A percentile compares a stretch with the other conserved stretches of the same genome.
These are phyloP conservation scores for Chondrosia reniformis DNA, from an alignment of 37 sponge, comb jelly and placozoan species.

Conservation along the genomic window DNA sequence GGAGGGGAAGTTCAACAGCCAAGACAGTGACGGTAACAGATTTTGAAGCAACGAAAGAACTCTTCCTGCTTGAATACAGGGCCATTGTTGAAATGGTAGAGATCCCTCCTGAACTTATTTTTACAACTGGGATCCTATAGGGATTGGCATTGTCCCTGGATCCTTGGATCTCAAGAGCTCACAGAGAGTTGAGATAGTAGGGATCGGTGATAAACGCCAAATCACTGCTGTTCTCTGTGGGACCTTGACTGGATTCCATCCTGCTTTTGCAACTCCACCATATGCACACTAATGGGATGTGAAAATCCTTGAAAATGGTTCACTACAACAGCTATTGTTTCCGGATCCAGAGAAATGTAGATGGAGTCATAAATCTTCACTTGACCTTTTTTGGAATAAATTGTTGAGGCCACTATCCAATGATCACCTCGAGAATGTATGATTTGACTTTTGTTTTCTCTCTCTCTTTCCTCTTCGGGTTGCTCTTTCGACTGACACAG, in stretches of 20 bases:
- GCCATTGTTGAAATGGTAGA: slow-evolving; percentile 27
- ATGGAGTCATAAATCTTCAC: background rate
- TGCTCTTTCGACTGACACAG: background rate
- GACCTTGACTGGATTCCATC: slow-evolving; percentile 29
- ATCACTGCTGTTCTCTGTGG: slow-evolving; percentile 52
- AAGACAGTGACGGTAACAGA: background rate
- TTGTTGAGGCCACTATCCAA: background rate
- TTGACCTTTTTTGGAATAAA: background rate
- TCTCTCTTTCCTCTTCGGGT: background rate
- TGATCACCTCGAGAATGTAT: background rate
- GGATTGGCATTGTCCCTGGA: slow-evolving; percentile 23
- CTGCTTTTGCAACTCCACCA: background rate
- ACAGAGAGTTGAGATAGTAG: slow-evolving; percentile 48
- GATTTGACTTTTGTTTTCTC: background rate
- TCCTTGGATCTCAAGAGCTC: slow-evolving; percentile 19
- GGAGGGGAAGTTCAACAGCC: slow-evolving; percentile 11
- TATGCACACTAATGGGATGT: background rate
- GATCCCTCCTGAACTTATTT: slow-evolving; percentile 1
- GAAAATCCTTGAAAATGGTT: background rate
- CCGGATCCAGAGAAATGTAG: background rate
- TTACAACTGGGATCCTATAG: slow-evolving; percentile 64
- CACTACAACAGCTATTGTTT: background rate
- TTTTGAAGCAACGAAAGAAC: slow-evolving; percentile 17
- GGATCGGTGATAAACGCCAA: slow-evolving; percentile 51
- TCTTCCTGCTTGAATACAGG: background rate